Conservation (phyloP, 2,113 vertebrate species). For the Actenoides hombroni region DNA sequence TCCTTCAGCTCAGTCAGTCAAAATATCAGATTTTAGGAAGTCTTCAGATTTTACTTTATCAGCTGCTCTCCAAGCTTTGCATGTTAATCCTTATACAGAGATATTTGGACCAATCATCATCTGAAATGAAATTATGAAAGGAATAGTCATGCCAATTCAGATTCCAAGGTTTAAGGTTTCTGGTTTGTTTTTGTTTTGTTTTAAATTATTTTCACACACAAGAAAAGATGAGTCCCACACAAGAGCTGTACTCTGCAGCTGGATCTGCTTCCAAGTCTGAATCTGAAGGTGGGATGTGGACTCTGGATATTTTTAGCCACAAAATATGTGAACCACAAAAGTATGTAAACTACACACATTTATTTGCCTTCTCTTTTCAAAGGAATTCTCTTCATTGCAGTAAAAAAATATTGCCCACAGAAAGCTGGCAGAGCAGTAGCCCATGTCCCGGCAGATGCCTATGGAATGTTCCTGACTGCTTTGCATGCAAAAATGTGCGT, state of each 20-base stretch:
- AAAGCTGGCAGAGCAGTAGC: slow-evolving; percentile 57
- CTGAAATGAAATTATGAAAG: slow-evolving; percentile 66
- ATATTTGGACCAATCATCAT: slow-evolving; percentile 33
- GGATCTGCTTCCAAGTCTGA: slow-evolving; percentile 52
- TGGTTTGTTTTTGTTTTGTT: background rate
- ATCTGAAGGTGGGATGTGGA: slow-evolving; percentile 51
- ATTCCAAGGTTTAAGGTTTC: slow-evolving; percentile 64
- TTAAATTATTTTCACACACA: slow-evolving; percentile 72
- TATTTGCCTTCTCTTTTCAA: slow-evolving; percentile 58
- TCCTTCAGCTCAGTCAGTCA: background rate
- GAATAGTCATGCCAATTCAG: slow-evolving; percentile 55
- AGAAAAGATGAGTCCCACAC: slow-evolving; percentile 57
- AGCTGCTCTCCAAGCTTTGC: slow-evolving; percentile 36
- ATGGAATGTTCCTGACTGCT: slow-evolving; percentile 63
- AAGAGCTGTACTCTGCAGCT: slow-evolving; percentile 36
- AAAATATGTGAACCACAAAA: slow-evolving; percentile 74
- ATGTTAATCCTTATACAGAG: slow-evolving; percentile 60
- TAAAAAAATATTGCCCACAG: slow-evolving; percentile 40
- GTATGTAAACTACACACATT: slow-evolving; percentile 73
- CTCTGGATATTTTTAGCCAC: slow-evolving; percentile 72
- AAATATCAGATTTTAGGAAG: slow-evolving; percentile 62
- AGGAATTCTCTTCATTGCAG: slow-evolving; percentile 69
- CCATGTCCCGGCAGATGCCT: slow-evolving; percentile 51
- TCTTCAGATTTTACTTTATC: slow-evolving; percentile 50
- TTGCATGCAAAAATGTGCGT: slow-evolving; percentile 43